These are phyloP conservation scores for Brachynemurus nebulosus DNA, from an alignment of 2,888 invertebrate genomes.

Conservation along the genomic window DNA sequence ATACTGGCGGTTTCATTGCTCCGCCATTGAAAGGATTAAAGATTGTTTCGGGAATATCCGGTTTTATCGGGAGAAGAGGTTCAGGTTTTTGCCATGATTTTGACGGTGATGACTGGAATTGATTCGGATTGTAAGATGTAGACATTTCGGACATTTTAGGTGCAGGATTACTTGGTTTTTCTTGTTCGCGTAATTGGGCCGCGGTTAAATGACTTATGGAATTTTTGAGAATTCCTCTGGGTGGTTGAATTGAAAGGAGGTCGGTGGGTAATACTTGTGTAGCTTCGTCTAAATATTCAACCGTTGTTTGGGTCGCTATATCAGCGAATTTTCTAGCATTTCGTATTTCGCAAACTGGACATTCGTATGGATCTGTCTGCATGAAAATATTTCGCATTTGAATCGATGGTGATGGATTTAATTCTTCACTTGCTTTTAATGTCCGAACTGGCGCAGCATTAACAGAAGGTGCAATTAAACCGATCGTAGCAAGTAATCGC, in stretches of 20 bases:
- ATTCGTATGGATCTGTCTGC: constrained; percentile 24
- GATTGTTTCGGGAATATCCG: not conserved
- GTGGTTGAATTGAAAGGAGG: constrained; percentile 18
- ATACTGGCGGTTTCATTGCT: no score
- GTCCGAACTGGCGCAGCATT: not conserved
- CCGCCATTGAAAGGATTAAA: not conserved
- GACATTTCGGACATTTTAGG: no score
- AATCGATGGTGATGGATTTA: not conserved
- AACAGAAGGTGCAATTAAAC: constrained; percentile 3
- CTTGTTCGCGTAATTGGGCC: constrained; percentile 25
- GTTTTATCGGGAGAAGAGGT: not conserved
- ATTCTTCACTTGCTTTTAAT: not conserved
- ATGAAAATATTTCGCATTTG: not conserved
- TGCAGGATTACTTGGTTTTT: not conserved
- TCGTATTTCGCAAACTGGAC: constrained; percentile 25
- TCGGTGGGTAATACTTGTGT: constrained; percentile 26
- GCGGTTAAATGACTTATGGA: constrained; percentile 30
- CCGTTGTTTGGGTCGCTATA: constrained; percentile 16
- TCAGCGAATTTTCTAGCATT: constrained; percentile 20
- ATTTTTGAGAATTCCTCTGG: constrained; percentile 20
- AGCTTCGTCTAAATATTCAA: constrained; percentile 22
- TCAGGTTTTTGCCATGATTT: not conserved
- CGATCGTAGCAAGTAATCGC: constrained; percentile 15
- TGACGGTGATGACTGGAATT: not conserved
- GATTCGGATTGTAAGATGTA: no score